Conservation (phyloP, 2,888 invertebrate genomes). For the Heliconius charithonia region DNA sequence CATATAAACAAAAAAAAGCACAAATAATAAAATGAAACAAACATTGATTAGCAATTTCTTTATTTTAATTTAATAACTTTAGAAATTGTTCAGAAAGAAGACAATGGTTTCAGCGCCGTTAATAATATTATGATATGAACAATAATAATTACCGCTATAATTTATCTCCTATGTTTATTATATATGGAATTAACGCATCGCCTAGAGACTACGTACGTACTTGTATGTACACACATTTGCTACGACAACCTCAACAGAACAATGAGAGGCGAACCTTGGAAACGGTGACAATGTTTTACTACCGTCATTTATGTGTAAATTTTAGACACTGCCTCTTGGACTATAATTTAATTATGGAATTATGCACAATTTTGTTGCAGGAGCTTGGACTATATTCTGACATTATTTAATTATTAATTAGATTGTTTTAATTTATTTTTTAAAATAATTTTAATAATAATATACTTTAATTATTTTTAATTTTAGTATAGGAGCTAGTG, state of each 20-base stretch:
- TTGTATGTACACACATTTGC: conserved; percentile 70
- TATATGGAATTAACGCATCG: conserved; percentile 78
- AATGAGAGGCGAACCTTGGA: conserved; percentile 46
- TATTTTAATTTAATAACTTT: conserved; percentile 87
- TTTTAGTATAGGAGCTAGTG: background rate
- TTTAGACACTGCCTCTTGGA: conserved; percentile 3
- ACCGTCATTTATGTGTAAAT: background rate
- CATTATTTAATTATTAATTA: too few species aligned
- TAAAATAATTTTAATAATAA: background rate
- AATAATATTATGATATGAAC: conserved; percentile 88
- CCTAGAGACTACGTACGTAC: conserved; percentile 69
- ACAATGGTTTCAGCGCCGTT: conserved; percentile 86
- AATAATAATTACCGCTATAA: conserved; percentile 84
- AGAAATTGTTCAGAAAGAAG: conserved; percentile 91
- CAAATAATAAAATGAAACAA: conserved; percentile 57
- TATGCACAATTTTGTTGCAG: background rate
- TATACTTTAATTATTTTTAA: background rate
- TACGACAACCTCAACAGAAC: conserved; percentile 50
- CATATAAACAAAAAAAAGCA: too few species aligned
- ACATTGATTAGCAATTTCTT: conserved; percentile 81
- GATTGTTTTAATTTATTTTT: too few species aligned
- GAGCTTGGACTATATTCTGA: background rate
- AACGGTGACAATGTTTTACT: conserved; percentile 61
- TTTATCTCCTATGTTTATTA: conserved; percentile 74
- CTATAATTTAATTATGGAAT: conserved; percentile 12